These are phyloP conservation scores for Cartodere bifasciata DNA, from an alignment of 2,888 invertebrate species.

Conservation along the genomic window DNA sequence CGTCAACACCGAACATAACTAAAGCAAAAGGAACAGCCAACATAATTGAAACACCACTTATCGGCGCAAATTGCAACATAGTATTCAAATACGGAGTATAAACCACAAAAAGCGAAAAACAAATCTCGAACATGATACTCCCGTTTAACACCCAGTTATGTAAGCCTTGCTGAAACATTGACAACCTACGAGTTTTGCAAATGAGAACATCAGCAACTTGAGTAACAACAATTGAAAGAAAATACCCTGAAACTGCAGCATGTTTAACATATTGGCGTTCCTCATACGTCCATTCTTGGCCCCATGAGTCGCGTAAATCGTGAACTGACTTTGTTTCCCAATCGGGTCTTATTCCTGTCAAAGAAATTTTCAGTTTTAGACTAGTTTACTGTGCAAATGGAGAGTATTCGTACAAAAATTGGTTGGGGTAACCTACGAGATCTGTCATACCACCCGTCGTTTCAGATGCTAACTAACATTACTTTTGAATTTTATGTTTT, in stretches of 20 bases:
- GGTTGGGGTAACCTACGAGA: too few relatives aligned
- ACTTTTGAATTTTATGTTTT: too few relatives aligned
- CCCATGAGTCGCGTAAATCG: slow-evolving; percentile 57
- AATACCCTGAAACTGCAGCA: slow-evolving; percentile 69
- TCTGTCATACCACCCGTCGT: too few relatives aligned
- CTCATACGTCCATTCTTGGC: slow-evolving; percentile 58
- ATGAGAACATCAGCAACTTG: slow-evolving; percentile 69
- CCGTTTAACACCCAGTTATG: slow-evolving; percentile 47
- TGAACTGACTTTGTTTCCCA: slow-evolving; percentile 58
- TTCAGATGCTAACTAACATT: too few relatives aligned
- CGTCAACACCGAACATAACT: slow-evolving; percentile 63
- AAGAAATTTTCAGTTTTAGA: too few relatives aligned
- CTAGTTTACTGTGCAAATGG: too few relatives aligned
- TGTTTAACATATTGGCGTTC: slow-evolving; percentile 57
- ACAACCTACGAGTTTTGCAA: slow-evolving; percentile 64
- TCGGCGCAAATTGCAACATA: slow-evolving; percentile 51
- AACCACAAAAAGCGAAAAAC: slow-evolving; percentile 47
- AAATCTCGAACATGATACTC: slow-evolving; percentile 45
- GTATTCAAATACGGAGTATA: slow-evolving; percentile 54
- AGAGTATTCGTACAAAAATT: too few relatives aligned
- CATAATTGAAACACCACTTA: slow-evolving; percentile 53
- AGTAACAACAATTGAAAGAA: slow-evolving; percentile 62
- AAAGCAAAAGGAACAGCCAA: slow-evolving; percentile 60
- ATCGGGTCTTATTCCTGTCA: slow-evolving; percentile 39
- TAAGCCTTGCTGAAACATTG: slow-evolving; percentile 65